Base-by-base conservation (phyloP, 1,140 invertebrate species). In the Drosophila tristis region DNA sequence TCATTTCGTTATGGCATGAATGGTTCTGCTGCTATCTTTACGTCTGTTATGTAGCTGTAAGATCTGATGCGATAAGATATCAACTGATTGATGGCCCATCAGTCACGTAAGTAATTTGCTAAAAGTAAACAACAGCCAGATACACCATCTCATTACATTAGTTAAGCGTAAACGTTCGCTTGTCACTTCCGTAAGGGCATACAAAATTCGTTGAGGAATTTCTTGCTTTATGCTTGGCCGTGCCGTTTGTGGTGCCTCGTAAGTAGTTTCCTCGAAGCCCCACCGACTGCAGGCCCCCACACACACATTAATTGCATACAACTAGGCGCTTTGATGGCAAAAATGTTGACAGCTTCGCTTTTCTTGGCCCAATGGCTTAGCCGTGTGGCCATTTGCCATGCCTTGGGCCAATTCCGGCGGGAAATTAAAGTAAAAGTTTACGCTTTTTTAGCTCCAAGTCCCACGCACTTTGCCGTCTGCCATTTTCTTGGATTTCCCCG, bases 401-500 rank as follows among this genome's bases (percentile, higher is more conserved):
- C 67, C 75, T 81, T 63, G 55, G 61, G 62, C 71, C 82, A 82
- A 86, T 90, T 90, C 86, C 86, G 50, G 72, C 74, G 86, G 86
- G 86, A 90, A 90, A 90, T 90, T 90, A 90, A 90, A 90, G 86
- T 90, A 90, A 90, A 90, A 87, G 82, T 84, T 82, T 82, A 87
- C 71, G 82, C 68, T 87, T 86, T 78, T 78, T 86, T 82, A 80
- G 82, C 78, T 65, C 62, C 71, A 78, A 58, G 64, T 26, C 45
- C 61, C 74, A 78, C 81, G 68, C 81, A 74, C 74, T 71, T 79
- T 49, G 54, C 29, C 20, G 80, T 48, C 61, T 58, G 35, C 4
- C 35, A 11, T 11, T 39, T 39, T 13, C 57, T 42, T 51, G 57
- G 60, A 55, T 16, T 39, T 20, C 9, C 5, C n/a, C n/a, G n/a